A percentile compares a stretch with the other conserved stretches of the same genome.
phyloP scores from a whole-genome alignment of 2,888 invertebrate genomes.

The Microchrysa polita region DNA sequence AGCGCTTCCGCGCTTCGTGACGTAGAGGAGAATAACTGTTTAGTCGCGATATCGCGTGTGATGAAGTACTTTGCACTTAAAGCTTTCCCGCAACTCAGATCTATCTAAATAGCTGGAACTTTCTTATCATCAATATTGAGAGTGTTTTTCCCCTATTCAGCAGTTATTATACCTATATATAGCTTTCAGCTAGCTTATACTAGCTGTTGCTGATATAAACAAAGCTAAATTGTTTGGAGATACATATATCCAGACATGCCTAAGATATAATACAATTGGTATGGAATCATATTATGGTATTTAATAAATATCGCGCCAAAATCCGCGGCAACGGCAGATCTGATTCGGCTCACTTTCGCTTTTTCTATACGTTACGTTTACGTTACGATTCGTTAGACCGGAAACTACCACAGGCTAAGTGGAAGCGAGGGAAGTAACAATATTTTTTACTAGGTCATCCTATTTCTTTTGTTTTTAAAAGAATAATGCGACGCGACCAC shows the following conservation, averaged over 20 bases:
- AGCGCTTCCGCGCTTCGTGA: conserved; percentile 12
- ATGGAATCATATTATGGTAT: too few relatives aligned
- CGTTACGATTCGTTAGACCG: not conserved
- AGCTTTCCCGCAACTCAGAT: not conserved
- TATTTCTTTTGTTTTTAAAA: not conserved
- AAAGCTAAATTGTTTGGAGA: too few relatives aligned
- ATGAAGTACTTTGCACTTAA: not conserved
- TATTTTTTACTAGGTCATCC: conserved; percentile 37
- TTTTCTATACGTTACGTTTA: conserved; percentile 1
- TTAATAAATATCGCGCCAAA: conserved; percentile 31
- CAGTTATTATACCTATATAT: too few relatives aligned
- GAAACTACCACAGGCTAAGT: conserved; percentile 12
- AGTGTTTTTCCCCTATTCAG: not conserved
- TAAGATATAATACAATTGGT: too few relatives aligned
- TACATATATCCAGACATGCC: too few relatives aligned
- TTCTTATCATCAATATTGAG: conserved; percentile 10
- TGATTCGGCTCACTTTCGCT: conserved; percentile 28
- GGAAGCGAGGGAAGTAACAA: too few relatives aligned
- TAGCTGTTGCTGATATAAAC: conserved; percentile 19
- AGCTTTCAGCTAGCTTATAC: too few relatives aligned
- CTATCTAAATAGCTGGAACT: too few relatives aligned
- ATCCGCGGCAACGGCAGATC: too few relatives aligned
- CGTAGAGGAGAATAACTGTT: conserved; percentile 23
- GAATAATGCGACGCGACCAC: not conserved
- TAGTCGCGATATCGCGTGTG: not conserved